A percentile compares a stretch with the other conserved stretches of the same genome.
These are phyloP conservation scores for Timema cristinae DNA, from an alignment of 2,888 invertebrate genomes.

Conservation along the genomic window DNA sequence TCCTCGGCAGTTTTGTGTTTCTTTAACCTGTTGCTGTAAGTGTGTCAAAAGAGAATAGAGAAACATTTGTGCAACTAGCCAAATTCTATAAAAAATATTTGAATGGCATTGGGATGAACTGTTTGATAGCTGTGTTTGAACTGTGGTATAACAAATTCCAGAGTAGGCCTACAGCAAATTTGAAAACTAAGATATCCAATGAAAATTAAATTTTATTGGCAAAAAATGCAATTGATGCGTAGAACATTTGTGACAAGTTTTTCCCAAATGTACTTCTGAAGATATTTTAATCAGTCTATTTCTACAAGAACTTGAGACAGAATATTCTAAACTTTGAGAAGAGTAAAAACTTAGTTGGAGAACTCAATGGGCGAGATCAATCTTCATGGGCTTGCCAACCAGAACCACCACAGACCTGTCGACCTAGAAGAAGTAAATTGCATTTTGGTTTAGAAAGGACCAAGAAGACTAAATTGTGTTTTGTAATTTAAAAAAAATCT, in stretches of 20 bases:
- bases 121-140: not conserved
- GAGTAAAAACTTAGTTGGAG: not conserved
- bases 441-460: not conserved
- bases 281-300: not conserved
- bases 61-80: not conserved
- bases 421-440: not conserved
- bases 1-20: not conserved
- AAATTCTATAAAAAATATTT: not conserved
- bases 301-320: not conserved
- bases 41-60: not conserved
- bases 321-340: not conserved
- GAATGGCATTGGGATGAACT: not conserved
- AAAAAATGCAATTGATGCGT: not conserved
- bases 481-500: not conserved
- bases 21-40: not conserved
- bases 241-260: not conserved
- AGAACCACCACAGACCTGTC: not conserved
- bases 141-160: slow-evolving; percentile 3
- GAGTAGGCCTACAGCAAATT: not conserved
- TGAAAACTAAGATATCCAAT: not conserved
- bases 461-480: not conserved
- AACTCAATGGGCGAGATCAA: not conserved
- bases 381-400: not conserved
- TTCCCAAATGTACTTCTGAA: not conserved
- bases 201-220: not conserved